These are phyloP conservation scores for Channa striata DNA, from an alignment of 2,797 vertebrate genomes.

Conservation along the genomic window DNA sequence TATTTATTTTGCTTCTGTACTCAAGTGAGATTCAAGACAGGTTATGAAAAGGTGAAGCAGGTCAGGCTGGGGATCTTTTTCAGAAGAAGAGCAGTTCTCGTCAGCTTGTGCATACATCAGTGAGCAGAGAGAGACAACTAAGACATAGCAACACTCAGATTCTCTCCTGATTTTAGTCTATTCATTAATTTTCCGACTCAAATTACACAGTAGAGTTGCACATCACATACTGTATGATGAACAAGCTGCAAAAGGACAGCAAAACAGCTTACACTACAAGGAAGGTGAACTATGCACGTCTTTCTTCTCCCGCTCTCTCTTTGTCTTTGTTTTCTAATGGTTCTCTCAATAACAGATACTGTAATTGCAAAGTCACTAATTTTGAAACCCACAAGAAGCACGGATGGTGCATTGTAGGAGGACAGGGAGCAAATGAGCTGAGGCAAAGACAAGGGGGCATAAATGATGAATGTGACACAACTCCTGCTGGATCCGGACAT, in stretches of 20 bases:
- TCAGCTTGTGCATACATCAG: slow-evolving; percentile 13
- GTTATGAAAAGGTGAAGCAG: slow-evolving; percentile 25
- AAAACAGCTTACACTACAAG: slow-evolving; percentile 7
- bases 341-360: slow-evolving; percentile 30
- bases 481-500: slow-evolving; percentile 73
- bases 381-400: slow-evolving; percentile 23
- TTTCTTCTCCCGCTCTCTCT: background rate
- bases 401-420: slow-evolving; percentile 49
- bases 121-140: slow-evolving; percentile 2
- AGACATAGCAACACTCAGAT: slow-evolving; percentile 7
- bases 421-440: slow-evolving; percentile 76
- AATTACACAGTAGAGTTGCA: slow-evolving; percentile 1
- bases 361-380: slow-evolving; percentile 38
- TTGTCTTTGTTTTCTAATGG: background rate
- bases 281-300: slow-evolving; percentile 16
- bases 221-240: slow-evolving; percentile 1
- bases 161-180: slow-evolving; percentile 8
- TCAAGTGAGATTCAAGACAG: slow-evolving; percentile 19
- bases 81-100: slow-evolving; percentile 10
- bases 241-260: slow-evolving; percentile 2
- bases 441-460: slow-evolving; percentile 81
- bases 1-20: slow-evolving; percentile 26
- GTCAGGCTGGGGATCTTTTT: slow-evolving; percentile 11
- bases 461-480: slow-evolving; percentile 83
- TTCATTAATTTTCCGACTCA: no score